A percentile compares a stretch with the other conserved stretches of the same genome.
phyloP scores from a whole-genome alignment of 2,888 invertebrate genomes.

The Drosophila macrothrix region DNA sequence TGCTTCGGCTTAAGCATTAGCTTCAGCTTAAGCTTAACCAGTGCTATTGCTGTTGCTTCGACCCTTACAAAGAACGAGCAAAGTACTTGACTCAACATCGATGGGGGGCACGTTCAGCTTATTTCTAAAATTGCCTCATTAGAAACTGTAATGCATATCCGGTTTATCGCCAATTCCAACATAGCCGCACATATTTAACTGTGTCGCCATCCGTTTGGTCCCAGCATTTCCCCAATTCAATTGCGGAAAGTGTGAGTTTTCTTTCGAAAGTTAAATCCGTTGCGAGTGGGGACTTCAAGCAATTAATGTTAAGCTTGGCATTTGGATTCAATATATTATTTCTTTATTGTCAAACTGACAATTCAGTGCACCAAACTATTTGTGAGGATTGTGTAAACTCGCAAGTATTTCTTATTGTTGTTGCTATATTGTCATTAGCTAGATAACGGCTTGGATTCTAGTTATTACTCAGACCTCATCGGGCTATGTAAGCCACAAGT shows the following conservation, averaged over 20 bases:
- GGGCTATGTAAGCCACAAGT: constrained; percentile 27
- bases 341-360: neutral
- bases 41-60: constrained; percentile 12
- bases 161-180: constrained; percentile 67
- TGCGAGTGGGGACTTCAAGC: constrained; percentile 25
- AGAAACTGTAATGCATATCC: constrained; percentile 73
- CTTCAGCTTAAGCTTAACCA: constrained; percentile 8
- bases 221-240: constrained; percentile 18
- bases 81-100: constrained; percentile 32
- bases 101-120: constrained; percentile 64
- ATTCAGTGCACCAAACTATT: constrained; percentile 10
- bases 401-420: constrained; percentile 16
- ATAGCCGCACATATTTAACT: constrained; percentile 52
- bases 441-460: constrained; percentile 30
- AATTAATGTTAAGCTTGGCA: constrained; percentile 45
- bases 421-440: constrained; percentile 33
- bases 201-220: constrained; percentile 23
- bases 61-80: constrained; percentile 1
- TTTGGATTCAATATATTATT: constrained; percentile 29
- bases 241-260: constrained; percentile 23
- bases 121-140: constrained; percentile 75
- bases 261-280: constrained; percentile 35
- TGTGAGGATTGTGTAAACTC: constrained; percentile 24
- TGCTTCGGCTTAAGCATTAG: constrained; percentile 3
- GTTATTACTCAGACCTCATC: constrained; percentile 45